Conservation (phyloP, 2,888 invertebrate species). For the Campoplex nolae region DNA sequence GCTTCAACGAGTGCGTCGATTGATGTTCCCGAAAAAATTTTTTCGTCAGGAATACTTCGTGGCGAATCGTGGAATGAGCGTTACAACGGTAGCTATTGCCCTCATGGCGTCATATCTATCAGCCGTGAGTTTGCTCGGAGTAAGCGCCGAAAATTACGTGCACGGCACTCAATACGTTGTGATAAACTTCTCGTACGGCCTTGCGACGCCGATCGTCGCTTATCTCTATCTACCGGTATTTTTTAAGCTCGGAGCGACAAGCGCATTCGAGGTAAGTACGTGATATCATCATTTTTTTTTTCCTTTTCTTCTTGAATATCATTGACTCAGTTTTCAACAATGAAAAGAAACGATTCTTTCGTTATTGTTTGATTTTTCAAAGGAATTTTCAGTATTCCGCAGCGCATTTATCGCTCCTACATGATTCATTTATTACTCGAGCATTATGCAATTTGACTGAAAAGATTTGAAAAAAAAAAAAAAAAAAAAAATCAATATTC, state of each 20-base stretch:
- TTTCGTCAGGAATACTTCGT: conserved; percentile 91
- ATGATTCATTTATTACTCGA: no score
- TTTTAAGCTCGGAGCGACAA: conserved; percentile 92
- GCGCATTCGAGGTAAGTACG: conserved; percentile 91
- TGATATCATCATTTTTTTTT: no score
- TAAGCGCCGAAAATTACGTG: conserved; percentile 94
- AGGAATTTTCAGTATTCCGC: background rate
- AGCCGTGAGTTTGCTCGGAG: conserved; percentile 93
- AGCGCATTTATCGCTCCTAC: background rate
- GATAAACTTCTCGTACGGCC: conserved; percentile 91
- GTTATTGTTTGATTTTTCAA: no score
- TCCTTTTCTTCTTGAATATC: background rate
- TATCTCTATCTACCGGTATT: conserved; percentile 93
- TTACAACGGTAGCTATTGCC: conserved; percentile 93
- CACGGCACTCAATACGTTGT: conserved; percentile 93
- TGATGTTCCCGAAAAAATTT: background rate
- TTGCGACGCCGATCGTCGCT: conserved; percentile 92
- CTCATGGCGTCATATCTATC: conserved; percentile 97
- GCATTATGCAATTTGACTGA: background rate
- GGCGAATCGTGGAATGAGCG: conserved; percentile 92
- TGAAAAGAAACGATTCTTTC: background rate
- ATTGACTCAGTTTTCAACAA: background rate
- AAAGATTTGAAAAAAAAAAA: background rate
- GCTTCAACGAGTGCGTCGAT: background rate
- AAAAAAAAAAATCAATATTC: background rate